phyloP scores from a whole-genome alignment of 2,113 vertebrate species.

The Ptyas mucosa region DNA sequence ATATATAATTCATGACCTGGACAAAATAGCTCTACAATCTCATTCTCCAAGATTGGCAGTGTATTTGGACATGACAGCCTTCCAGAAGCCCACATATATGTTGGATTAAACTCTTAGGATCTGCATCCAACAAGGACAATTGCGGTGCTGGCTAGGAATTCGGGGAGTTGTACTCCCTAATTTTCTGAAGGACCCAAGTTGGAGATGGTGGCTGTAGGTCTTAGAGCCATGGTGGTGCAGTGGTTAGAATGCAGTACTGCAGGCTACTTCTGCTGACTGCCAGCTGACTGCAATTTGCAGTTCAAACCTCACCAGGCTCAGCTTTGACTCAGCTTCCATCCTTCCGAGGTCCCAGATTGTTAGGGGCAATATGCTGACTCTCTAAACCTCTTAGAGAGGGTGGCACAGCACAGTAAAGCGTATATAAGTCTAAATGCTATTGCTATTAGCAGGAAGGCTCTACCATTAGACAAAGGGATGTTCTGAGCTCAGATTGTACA shows the following conservation, averaged over 20 bases:
- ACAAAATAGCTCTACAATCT: background rate
- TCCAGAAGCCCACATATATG: background rate
- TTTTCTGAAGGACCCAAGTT: background rate
- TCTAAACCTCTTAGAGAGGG: no score
- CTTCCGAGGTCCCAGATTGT: no score
- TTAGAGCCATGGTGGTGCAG: no score
- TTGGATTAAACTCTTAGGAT: background rate
- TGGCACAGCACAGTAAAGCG: no score
- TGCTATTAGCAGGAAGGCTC: background rate
- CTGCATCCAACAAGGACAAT: background rate
- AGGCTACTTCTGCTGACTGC: no score
- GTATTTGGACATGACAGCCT: background rate
- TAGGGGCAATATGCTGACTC: no score
- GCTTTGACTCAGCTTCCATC: no score
- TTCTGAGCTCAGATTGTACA: background rate
- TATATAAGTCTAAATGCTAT: no score
- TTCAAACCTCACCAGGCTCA: no score
- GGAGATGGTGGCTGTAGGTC: background rate
- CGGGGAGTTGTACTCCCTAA: background rate
- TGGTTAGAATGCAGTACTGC: no score
- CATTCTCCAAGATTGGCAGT: background rate
- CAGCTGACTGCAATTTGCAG: no score
- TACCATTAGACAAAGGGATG: background rate
- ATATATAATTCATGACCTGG: background rate
- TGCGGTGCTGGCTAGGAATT: background rate